These are phyloP conservation scores for Neodiprion fabricii DNA, from an alignment of 1,140 invertebrate genomes.

Conservation along the genomic window DNA sequence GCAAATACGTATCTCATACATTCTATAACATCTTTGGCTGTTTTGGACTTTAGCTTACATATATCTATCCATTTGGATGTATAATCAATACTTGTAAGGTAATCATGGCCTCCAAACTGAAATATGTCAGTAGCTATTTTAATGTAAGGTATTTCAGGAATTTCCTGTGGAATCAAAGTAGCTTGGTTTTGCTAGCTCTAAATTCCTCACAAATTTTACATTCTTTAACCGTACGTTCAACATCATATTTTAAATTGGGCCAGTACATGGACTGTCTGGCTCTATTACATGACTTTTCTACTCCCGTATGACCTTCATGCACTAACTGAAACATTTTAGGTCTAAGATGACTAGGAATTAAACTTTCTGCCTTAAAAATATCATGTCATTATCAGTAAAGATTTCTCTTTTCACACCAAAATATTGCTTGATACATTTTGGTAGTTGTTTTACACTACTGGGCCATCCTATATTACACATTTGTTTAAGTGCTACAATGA, in stretches of 20 bases:
- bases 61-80: conserved; percentile 57
- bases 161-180: conserved; percentile 26
- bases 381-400: conserved; percentile 33
- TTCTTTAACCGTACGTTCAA: conserved; percentile 35
- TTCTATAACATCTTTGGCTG: conserved; percentile 22
- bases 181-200: conserved; percentile 24
- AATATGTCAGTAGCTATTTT: conserved; percentile 46
- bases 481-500: background rate
- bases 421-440: background rate
- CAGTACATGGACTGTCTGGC: conserved; percentile 32
- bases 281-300: conserved; percentile 31
- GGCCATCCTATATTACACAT: background rate
- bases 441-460: background rate
- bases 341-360: conserved; percentile 44
- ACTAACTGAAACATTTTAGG: conserved; percentile 37
- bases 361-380: conserved; percentile 43
- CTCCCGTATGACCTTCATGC: conserved; percentile 38
- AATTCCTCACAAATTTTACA: conserved; percentile 38
- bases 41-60: conserved; percentile 27
- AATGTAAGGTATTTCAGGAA: conserved; percentile 34
- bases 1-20: conserved; percentile 24
- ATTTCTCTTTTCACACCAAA: conserved; percentile 34
- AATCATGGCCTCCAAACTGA: conserved; percentile 42
- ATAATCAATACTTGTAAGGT: conserved; percentile 55
- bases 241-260: conserved; percentile 39